Percentiles rank a stretch among this genome's conserved stretches.
These are phyloP conservation scores for Lagopus leucura DNA, from an alignment of 2,113 vertebrate species.

Conservation along the genomic window DNA sequence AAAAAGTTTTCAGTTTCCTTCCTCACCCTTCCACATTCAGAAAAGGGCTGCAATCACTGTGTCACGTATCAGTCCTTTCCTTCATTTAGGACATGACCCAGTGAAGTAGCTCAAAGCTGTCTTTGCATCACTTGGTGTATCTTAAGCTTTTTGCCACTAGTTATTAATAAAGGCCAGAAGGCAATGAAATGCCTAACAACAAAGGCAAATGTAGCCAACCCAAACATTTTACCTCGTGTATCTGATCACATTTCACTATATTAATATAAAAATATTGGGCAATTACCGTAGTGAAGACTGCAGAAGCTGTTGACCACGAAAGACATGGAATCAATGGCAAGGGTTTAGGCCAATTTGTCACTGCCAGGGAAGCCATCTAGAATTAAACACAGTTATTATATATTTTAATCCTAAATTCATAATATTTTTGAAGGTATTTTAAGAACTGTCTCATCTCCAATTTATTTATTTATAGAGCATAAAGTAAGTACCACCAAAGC, in stretches of 20 bases:
- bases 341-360: slow-evolving; percentile 97
- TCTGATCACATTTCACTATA: not conserved
- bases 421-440: not conserved
- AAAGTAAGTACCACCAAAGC: not conserved
- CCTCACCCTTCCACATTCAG: not conserved
- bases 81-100: not conserved
- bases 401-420: not conserved
- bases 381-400: slow-evolving; percentile 16
- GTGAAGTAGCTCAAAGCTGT: not conserved
- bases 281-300: slow-evolving; percentile 95
- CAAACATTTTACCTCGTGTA: not conserved
- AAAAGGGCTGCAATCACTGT: not conserved
- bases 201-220: not conserved
- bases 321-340: slow-evolving; percentile 95
- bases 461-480: not conserved
- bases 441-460: not conserved
- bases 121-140: not conserved
- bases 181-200: not conserved
- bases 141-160: not conserved
- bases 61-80: not conserved
- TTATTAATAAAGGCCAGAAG: not conserved
- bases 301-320: slow-evolving; percentile 98
- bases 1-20: not conserved
- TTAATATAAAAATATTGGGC: not conserved
- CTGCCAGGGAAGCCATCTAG: slow-evolving; percentile 97